Conservation (phyloP, 2,797 vertebrate species). For the Trematomus bernacchii region DNA sequence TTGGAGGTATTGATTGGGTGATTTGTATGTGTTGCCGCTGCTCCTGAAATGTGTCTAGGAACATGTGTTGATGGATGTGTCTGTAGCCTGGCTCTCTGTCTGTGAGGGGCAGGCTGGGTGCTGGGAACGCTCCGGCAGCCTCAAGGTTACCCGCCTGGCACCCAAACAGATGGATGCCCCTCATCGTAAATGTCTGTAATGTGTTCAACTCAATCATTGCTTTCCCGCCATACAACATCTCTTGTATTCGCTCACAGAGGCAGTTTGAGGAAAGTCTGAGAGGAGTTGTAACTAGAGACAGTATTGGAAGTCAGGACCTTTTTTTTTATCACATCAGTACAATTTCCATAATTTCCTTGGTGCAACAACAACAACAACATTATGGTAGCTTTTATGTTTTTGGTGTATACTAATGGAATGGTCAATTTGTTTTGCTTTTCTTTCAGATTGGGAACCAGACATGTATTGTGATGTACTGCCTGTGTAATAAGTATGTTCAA, state of each 20-base stretch:
- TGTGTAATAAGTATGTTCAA: neutral
- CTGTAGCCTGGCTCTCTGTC: constrained; percentile 58
- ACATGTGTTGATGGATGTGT: constrained; percentile 80
- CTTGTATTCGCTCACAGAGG: constrained; percentile 31
- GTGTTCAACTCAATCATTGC: constrained; percentile 77
- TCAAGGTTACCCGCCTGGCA: constrained; percentile 81
- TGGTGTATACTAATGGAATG: neutral
- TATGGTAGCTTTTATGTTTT: neutral
- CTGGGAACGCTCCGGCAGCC: constrained; percentile 71
- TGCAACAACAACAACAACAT: neutral
- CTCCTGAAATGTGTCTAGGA: constrained; percentile 70
- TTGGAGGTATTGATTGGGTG: constrained; percentile 73
- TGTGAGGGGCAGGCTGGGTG: constrained; percentile 59
- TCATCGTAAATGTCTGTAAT: constrained; percentile 78
- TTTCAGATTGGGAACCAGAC: neutral
- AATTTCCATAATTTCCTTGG: constrained; percentile 7
- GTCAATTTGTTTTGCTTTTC: neutral
- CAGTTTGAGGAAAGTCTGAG: constrained; percentile 43
- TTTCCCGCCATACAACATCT: constrained; percentile 46
- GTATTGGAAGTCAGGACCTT: neutral
- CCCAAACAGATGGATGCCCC: constrained; percentile 80
- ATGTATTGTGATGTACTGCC: neutral
- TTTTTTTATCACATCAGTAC: constrained; percentile 32
- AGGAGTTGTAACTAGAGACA: constrained; percentile 31
- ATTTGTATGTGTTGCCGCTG: constrained; percentile 77